Conservation (phyloP, 2,113 vertebrate genomes). For the Caracal caracal region DNA sequence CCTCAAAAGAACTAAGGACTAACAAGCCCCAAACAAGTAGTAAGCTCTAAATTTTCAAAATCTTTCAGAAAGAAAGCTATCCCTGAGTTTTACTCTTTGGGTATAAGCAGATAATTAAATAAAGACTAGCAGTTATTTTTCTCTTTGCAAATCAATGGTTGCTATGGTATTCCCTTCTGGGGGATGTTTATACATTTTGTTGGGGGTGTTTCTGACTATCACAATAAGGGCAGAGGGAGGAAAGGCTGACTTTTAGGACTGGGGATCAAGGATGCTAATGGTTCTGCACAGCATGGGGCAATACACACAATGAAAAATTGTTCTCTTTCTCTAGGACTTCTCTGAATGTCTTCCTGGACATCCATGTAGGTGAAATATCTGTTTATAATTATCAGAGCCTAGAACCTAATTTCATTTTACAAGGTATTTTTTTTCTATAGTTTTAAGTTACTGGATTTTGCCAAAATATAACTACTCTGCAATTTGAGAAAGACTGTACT, state of each 20-base stretch:
- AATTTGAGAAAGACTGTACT: neutral
- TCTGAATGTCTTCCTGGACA: neutral
- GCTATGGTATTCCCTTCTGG: neutral
- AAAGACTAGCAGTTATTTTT: neutral
- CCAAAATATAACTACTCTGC: neutral
- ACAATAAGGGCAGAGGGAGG: neutral
- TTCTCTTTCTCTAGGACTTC: conserved; percentile 6
- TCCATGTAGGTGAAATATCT: neutral
- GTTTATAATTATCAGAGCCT: neutral
- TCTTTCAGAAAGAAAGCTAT: conserved; percentile 15
- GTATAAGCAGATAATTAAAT: neutral
- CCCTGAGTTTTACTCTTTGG: neutral
- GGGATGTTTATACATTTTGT: neutral
- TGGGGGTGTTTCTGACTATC: neutral
- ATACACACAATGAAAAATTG: neutral
- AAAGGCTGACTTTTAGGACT: neutral
- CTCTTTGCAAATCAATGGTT: neutral
- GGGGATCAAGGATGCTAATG: neutral
- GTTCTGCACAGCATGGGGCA: neutral
- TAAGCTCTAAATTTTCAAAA: neutral
- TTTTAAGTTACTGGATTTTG: neutral
- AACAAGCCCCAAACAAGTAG: neutral
- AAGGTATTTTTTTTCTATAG: neutral
- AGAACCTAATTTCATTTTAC: neutral
- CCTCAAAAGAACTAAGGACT: neutral